phyloP scores from a whole-genome alignment of 2,797 vertebrate genomes.

The Salarias fasciatus region DNA sequence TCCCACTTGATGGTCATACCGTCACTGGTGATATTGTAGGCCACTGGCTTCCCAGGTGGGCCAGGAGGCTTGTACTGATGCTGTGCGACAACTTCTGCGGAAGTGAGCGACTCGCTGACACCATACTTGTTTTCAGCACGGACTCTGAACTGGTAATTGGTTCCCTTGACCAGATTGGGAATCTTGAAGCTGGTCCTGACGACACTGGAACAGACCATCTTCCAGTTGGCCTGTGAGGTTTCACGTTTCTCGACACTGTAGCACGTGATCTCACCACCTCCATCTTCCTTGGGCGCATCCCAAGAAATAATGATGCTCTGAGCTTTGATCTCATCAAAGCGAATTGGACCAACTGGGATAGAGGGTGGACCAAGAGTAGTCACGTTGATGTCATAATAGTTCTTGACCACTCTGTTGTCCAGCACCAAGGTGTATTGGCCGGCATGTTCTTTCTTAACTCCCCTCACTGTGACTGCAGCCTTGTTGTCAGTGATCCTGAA shows the following conservation, averaged over 20 bases:
- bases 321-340: slow-evolving; percentile 95
- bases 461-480: slow-evolving; percentile 90
- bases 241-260: slow-evolving; percentile 97
- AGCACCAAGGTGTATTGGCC: slow-evolving; percentile 95
- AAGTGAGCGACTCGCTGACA: slow-evolving; percentile 89
- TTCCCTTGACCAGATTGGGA: slow-evolving; percentile 92
- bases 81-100: slow-evolving; percentile 88
- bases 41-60: slow-evolving; percentile 91
- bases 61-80: slow-evolving; percentile 97
- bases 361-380: slow-evolving; percentile 92
- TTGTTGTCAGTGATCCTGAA: slow-evolving; percentile 96
- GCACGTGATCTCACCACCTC: slow-evolving; percentile 95
- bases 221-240: slow-evolving; percentile 95
- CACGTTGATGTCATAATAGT: slow-evolving; percentile 89
- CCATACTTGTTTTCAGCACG: slow-evolving; percentile 96
- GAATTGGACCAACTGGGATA: slow-evolving; percentile 90
- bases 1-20: slow-evolving; percentile 97
- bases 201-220: slow-evolving; percentile 96
- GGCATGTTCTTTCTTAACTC: slow-evolving; percentile 91
- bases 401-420: slow-evolving; percentile 90
- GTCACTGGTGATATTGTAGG: slow-evolving; percentile 93
- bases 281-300: slow-evolving; percentile 92
- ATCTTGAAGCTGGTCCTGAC: slow-evolving; percentile 94
- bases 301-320: slow-evolving; percentile 95
- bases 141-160: slow-evolving; percentile 94